Conservation (phyloP, 2,888 invertebrate genomes). For the Pyrrhia umbra region DNA sequence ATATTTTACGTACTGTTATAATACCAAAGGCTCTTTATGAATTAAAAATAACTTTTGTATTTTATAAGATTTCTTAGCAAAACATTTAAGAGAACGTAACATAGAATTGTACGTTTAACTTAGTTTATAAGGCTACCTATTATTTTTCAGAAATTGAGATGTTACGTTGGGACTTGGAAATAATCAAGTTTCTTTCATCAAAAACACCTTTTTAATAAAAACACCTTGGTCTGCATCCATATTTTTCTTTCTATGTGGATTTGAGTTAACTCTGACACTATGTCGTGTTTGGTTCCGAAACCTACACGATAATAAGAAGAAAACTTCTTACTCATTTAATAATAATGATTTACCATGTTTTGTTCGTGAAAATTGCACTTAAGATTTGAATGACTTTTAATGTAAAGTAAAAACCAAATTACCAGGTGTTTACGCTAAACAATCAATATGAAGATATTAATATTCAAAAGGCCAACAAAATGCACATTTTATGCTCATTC, state of each 20-base stretch:
- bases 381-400: not conserved
- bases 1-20: no score
- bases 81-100: not conserved
- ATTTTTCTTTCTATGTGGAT: not conserved
- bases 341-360: no score
- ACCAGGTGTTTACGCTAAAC: conserved; percentile 28
- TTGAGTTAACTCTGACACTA: no score
- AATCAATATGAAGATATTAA: conserved; percentile 29
- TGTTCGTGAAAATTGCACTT: no score
- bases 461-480: conserved; percentile 35
- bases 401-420: not conserved
- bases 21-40: not conserved
- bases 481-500: conserved; percentile 47
- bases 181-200: not conserved
- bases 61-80: conserved; percentile 5
- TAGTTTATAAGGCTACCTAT: conserved; percentile 30
- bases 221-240: not conserved
- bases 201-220: not conserved
- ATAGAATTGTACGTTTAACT: conserved; percentile 6
- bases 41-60: not conserved
- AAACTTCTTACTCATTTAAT: no score
- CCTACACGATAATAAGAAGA: no score
- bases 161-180: conserved; percentile 5
- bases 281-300: no score
- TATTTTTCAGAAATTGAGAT: conserved; percentile 17